A percentile compares a stretch with the other conserved stretches of the same genome.
Evolutionary conservation across 2,797 vertebrate species (phyloP).

Genomic region (Notolabrus celidotus): DNA sequence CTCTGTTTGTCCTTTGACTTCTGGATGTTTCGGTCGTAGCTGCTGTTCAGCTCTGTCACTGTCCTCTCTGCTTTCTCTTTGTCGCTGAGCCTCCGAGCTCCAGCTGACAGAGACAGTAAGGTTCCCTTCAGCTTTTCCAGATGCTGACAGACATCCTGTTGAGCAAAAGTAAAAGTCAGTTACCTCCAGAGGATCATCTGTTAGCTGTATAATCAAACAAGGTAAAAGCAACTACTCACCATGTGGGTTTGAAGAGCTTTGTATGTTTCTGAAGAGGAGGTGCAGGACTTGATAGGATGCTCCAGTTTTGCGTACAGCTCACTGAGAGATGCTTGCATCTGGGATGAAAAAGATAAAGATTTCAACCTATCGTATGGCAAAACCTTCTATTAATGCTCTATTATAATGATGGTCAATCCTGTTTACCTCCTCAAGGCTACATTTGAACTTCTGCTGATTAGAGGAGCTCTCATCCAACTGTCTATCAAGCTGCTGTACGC

Average conservation of each 20-base stretch:
- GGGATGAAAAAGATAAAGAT: slow-evolving; percentile 33
- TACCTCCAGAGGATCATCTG: not conserved
- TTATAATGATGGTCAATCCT: not conserved
- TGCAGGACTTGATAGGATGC: slow-evolving; percentile 86
- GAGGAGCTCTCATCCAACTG: slow-evolving; percentile 87
- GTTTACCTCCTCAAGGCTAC: slow-evolving; percentile 88
- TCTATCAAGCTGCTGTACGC: slow-evolving; percentile 85
- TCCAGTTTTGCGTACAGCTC: slow-evolving; percentile 86
- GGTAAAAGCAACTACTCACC: slow-evolving; percentile 74
- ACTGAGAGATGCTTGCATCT: slow-evolving; percentile 86
- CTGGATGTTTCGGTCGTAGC: slow-evolving; percentile 78
- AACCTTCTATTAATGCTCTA: not conserved
- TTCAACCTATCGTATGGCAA: not conserved
- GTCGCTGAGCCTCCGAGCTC: slow-evolving; percentile 86
- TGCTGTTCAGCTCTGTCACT: slow-evolving; percentile 81
- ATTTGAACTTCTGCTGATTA: slow-evolving; percentile 90
- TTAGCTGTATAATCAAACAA: not conserved
- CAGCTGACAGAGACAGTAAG: slow-evolving; percentile 84
- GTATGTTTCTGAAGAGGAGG: slow-evolving; percentile 91
- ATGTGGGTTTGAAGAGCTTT: slow-evolving; percentile 89
- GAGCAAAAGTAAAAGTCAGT: slow-evolving; percentile 26
- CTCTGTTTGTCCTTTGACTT: slow-evolving; percentile 88
- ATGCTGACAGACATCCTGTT: slow-evolving; percentile 90
- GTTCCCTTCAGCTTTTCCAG: slow-evolving; percentile 87
- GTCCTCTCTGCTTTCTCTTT: slow-evolving; percentile 83